Percentiles rank a stretch among this genome's conserved stretches.
These are phyloP conservation scores for Drosophila formosana DNA, from an alignment of 2,888 invertebrate species.

Conservation along the genomic window DNA sequence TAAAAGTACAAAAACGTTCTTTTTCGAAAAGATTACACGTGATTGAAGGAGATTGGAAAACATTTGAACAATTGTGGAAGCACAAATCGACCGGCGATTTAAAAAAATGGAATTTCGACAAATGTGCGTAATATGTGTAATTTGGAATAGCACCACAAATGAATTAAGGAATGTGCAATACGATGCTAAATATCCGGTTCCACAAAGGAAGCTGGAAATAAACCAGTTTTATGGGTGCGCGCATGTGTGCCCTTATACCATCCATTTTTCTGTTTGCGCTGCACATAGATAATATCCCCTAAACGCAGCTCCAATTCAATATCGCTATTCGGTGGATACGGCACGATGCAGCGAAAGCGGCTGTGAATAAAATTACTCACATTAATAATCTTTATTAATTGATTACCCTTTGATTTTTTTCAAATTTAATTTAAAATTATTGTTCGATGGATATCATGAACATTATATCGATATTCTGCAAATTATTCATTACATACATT, in stretches of 20 bases:
- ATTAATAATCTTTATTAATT: neutral
- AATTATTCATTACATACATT: no score
- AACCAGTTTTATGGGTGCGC: slow-evolving; percentile 95
- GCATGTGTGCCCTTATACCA: slow-evolving; percentile 98
- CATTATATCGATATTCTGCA: no score
- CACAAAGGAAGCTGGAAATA: slow-evolving; percentile 97
- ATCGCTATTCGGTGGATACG: slow-evolving; percentile 97
- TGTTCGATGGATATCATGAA: no score
- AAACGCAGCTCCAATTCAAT: slow-evolving; percentile 95
- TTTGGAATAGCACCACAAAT: slow-evolving; percentile 41
- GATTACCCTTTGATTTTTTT: no score
- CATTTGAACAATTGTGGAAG: slow-evolving; percentile 57
- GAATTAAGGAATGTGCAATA: slow-evolving; percentile 19
- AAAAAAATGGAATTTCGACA: slow-evolving; percentile 46
- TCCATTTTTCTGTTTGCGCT: slow-evolving; percentile 96
- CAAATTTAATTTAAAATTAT: no score
- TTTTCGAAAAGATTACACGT: slow-evolving; percentile 54
- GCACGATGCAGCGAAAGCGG: slow-evolving; percentile 95
- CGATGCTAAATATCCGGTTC: slow-evolving; percentile 86
- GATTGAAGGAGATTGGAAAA: slow-evolving; percentile 36
- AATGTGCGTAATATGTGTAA: slow-evolving; percentile 15
- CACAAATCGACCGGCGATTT: slow-evolving; percentile 70
- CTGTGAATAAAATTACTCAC: slow-evolving; percentile 46
- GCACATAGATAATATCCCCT: slow-evolving; percentile 96
- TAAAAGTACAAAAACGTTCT: slow-evolving; percentile 45